phyloP scores from a whole-genome alignment of 2,113 vertebrate species.

The Mola mola region DNA sequence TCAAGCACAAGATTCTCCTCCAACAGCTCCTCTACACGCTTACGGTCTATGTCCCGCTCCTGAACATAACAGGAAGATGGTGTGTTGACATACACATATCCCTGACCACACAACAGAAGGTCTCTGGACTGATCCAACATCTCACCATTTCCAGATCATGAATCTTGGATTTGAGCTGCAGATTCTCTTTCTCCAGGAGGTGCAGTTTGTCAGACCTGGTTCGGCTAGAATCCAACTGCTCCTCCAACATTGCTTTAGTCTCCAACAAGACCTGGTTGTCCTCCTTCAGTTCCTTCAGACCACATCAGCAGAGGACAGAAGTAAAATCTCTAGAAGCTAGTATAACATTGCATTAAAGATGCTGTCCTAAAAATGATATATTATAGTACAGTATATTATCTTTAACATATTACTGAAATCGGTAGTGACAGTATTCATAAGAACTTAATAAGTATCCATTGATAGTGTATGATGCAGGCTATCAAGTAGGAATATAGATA shows the following conservation, averaged over 20 bases:
- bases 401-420: too few species aligned
- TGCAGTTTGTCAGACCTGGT: constrained; percentile 96
- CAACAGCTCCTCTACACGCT: constrained; percentile 96
- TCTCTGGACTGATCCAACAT: background rate
- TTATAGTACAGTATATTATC: too few species aligned
- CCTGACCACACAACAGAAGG: background rate
- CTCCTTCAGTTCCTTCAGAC: constrained; percentile 93
- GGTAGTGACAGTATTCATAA: too few species aligned
- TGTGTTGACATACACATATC: background rate
- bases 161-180: constrained; percentile 94
- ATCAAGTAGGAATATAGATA: too few species aligned
- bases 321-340: too few species aligned
- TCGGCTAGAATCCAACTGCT: constrained; percentile 91
- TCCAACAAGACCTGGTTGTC: constrained; percentile 98
- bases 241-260: constrained; percentile 97
- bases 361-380: too few species aligned
- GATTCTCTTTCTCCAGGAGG: constrained; percentile 95
- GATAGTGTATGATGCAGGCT: too few species aligned
- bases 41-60: constrained; percentile 95
- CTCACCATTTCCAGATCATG: constrained; percentile 97
- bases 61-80: constrained; percentile 53
- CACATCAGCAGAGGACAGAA: background rate
- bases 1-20: constrained; percentile 97
- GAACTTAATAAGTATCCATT: too few species aligned
- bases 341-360: too few species aligned